phyloP scores from a whole-genome alignment of 2,888 invertebrate genomes.

The Pemphredon lugubris region DNA sequence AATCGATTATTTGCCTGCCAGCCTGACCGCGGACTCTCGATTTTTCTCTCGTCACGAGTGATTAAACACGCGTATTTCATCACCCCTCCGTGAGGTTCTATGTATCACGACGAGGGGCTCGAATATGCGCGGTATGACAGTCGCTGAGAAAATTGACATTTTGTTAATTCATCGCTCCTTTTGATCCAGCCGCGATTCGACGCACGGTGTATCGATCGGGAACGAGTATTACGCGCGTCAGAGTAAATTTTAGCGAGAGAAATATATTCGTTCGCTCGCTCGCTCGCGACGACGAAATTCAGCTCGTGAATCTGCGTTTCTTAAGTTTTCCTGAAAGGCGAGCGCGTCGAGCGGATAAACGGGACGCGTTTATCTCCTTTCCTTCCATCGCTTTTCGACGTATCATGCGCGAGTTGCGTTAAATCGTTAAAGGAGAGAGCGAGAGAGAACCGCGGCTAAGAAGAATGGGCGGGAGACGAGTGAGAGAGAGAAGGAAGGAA shows the following conservation, averaged over 20 bases:
- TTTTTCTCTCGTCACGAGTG: constrained; percentile 47
- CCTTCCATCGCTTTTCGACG: not conserved
- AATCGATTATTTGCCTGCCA: constrained; percentile 44
- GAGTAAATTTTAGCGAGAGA: too few species aligned
- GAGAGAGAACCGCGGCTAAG: not conserved
- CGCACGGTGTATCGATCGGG: too few species aligned
- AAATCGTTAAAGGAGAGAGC: constrained; percentile 4
- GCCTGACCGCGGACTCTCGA: constrained; percentile 26
- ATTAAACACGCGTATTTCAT: constrained; percentile 52
- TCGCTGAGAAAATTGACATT: too few species aligned
- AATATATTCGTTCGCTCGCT: too few species aligned
- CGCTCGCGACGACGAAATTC: too few species aligned
- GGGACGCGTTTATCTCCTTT: not conserved
- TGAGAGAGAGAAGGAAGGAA: constrained; percentile 11
- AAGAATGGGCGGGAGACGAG: not conserved
- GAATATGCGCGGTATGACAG: too few species aligned
- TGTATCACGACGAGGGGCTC: too few species aligned
- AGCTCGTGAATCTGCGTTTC: too few species aligned
- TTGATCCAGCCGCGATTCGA: too few species aligned
- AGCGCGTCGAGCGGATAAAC: not conserved
- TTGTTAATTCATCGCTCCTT: too few species aligned
- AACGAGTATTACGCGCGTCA: too few species aligned
- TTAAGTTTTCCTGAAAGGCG: too few species aligned
- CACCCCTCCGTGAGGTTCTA: constrained; percentile 23
- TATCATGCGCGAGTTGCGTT: not conserved